phyloP scores from a whole-genome alignment of 2,888 invertebrate genomes.

The Julus scanicus region DNA sequence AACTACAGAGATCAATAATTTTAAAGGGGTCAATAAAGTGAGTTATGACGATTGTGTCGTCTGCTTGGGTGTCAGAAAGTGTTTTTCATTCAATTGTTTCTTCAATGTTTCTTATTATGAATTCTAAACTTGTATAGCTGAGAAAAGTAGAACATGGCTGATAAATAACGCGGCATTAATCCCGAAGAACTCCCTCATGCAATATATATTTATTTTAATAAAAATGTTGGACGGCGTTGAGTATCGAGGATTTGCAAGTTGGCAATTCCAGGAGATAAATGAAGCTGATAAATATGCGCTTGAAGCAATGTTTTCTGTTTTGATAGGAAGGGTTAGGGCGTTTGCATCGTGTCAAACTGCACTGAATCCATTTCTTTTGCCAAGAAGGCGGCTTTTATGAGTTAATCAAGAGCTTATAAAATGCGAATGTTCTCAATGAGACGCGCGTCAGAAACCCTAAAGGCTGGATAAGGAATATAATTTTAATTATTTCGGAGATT shows the following conservation, averaged over 20 bases:
- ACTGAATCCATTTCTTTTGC: background rate
- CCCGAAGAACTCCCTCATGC: conserved; percentile 19
- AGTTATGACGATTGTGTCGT: background rate
- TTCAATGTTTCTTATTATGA: conserved; percentile 5
- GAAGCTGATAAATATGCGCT: conserved; percentile 6
- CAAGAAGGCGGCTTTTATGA: background rate
- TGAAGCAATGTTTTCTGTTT: conserved; percentile 11
- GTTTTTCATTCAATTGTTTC: background rate
- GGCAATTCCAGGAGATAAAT: conserved; percentile 3
- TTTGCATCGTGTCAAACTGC: background rate
- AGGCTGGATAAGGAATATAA: background rate
- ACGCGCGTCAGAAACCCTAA: background rate
- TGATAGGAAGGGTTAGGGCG: background rate
- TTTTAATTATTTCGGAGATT: background rate
- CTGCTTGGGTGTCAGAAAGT: background rate
- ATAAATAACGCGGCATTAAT: conserved; percentile 26
- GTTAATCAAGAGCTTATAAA: conserved; percentile 16
- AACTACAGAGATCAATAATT: background rate
- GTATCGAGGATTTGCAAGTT: conserved; percentile 33
- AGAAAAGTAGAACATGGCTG: conserved; percentile 9
- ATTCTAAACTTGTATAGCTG: background rate
- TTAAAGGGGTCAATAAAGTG: background rate
- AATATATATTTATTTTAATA: conserved; percentile 33
- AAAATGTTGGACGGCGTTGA: conserved; percentile 19
- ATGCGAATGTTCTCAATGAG: background rate